Percentiles rank a stretch among this genome's conserved stretches.
Evolutionary conservation across 2,888 invertebrate species (phyloP).

Genomic region (Cynaeus angustus): DNA sequence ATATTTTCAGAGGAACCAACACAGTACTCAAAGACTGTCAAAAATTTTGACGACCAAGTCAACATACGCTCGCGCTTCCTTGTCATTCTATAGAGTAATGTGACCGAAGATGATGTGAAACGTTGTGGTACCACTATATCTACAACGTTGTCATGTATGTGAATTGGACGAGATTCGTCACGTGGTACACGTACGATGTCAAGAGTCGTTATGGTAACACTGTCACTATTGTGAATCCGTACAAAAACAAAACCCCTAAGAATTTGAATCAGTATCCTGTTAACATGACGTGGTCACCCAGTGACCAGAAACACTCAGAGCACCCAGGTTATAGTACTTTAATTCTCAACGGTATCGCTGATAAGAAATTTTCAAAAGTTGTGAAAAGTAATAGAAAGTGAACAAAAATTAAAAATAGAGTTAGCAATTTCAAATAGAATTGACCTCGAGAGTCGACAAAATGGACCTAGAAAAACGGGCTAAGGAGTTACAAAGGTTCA

Average conservation of each 20-base stretch:
- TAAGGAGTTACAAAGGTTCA: too few species aligned
- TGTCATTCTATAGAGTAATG: neutral
- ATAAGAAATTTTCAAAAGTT: neutral
- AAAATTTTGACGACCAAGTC: neutral
- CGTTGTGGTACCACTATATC: conserved; percentile 6
- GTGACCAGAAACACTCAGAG: neutral
- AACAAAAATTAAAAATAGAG: too few species aligned
- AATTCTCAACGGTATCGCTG: neutral
- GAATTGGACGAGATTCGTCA: conserved; percentile 22
- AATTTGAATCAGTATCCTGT: neutral
- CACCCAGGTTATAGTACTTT: neutral
- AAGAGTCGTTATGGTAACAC: neutral
- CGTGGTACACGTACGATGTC: conserved; percentile 24
- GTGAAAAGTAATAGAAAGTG: too few species aligned
- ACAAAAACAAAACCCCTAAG: neutral
- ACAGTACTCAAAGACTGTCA: too few species aligned
- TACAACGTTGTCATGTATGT: conserved; percentile 16
- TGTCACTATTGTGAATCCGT: conserved; percentile 2
- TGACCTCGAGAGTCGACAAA: too few species aligned
- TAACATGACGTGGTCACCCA: neutral
- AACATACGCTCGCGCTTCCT: neutral
- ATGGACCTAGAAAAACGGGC: too few species aligned
- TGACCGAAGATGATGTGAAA: conserved; percentile 15
- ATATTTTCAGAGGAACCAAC: too few species aligned
- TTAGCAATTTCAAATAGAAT: too few species aligned